Evolutionary conservation across 92 coral and sea anemone species (phyloP), one percentile per base, ranked within the genome.

Genomic region (Umimayanthus kanabou): DNA sequence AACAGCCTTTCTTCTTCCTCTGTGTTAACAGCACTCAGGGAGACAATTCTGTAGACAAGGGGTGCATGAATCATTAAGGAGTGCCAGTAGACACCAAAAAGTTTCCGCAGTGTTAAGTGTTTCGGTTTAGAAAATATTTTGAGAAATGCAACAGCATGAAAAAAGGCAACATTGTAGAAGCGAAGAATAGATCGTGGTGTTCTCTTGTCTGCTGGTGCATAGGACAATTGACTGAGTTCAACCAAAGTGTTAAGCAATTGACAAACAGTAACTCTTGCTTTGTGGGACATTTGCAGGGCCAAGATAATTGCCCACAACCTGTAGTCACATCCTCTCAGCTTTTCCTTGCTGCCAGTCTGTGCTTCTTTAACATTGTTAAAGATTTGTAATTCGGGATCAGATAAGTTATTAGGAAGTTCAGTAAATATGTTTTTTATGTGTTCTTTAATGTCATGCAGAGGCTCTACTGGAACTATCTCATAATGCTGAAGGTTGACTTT

Each of bases 41-140:
- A 77, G 65, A 87, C 73, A 9, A 87, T 49, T 75, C 85, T 49
- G 39, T 43, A 9, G 73, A 61, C 66, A 26, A 87, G 22, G 16
- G 64, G 76, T 86, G 58, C 92, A 85, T 86, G 92, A 55, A 39
- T 55, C 18, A 80, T 76, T 22, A 90, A 58, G 80, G 75, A 57
- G 73, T 90, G 92, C 86, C 88, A 85, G 79, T 90, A 88, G 47
- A 84, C 78, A 22, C 94, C 94, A 79, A 85, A 91, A 74, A 91
- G 33, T 80, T 91, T 91, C 25, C 90, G 76, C 1, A 85, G 73
- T 66, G 94, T 84, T 79, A 91, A 75, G 14, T 26, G 47, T 15
- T 78, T 78, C 10, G 82, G 29, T 33, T 57, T 72, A 23, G 57
- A 57, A 74, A 73, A 74, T 14, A 64, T 16, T 65, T 82, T 79